These are phyloP conservation scores for Sminthurides aquaticus DNA, from an alignment of 2,888 invertebrate species.

Conservation along the genomic window DNA sequence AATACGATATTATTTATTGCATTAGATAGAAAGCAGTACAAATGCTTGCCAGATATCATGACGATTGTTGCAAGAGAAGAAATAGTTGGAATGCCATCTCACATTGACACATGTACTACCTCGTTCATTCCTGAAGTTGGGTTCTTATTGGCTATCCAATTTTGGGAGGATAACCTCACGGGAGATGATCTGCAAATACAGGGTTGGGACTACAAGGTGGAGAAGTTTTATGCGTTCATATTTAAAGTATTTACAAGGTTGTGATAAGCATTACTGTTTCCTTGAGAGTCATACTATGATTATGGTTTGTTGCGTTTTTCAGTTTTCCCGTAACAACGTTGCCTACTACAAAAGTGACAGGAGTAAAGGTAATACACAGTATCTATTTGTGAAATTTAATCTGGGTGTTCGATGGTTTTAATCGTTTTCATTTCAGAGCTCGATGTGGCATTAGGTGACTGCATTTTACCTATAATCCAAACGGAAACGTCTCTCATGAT, in stretches of 20 bases:
- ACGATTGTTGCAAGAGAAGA: constrained; percentile 33
- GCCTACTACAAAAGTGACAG: constrained; percentile 65
- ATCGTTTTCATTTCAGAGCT: constrained; percentile 55
- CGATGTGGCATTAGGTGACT: constrained; percentile 69
- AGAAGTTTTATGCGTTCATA: too few relatives aligned
- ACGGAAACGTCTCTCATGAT: constrained; percentile 72
- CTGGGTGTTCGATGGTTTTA: too few relatives aligned
- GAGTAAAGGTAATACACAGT: constrained; percentile 53
- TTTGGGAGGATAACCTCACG: constrained; percentile 55
- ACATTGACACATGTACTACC: constrained; percentile 55
- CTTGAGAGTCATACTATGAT: too few relatives aligned
- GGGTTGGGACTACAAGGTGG: constrained; percentile 65
- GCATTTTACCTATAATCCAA: constrained; percentile 68
- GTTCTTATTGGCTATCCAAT: constrained; percentile 67
- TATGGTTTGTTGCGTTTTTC: too few relatives aligned
- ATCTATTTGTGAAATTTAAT: constrained; percentile 12
- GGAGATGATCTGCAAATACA: constrained; percentile 56
- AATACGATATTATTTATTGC: neutral
- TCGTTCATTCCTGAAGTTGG: constrained; percentile 69
- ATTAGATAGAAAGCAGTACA: constrained; percentile 29
- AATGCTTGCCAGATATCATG: constrained; percentile 34
- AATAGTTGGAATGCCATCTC: constrained; percentile 26
- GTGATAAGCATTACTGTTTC: too few relatives aligned
- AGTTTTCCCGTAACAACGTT: constrained; percentile 60
- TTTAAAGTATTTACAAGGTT: constrained; percentile 14